phyloP scores from a whole-genome alignment of 2,888 invertebrate genomes.

The Busseola fusca region DNA sequence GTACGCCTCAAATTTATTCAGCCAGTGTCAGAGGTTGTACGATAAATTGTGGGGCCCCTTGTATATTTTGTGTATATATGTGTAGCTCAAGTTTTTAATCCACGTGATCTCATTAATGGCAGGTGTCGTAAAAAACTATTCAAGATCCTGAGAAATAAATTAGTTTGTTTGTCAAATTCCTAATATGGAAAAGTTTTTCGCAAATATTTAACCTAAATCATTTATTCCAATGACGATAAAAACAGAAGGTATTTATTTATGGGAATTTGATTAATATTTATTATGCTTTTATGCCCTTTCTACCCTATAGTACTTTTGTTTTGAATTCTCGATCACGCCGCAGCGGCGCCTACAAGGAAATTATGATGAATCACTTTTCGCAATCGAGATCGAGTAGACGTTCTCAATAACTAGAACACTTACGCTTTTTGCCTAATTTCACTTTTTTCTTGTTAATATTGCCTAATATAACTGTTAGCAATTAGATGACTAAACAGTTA shows the following conservation, averaged over 20 bases:
- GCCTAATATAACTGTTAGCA: slow-evolving; percentile 47
- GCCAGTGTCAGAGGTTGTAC: slow-evolving; percentile 34
- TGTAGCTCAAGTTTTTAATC: slow-evolving; percentile 20
- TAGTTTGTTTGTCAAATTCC: not conserved
- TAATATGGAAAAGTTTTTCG: not conserved
- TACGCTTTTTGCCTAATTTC: slow-evolving; percentile 79
- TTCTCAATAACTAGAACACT: slow-evolving; percentile 73
- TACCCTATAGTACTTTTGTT: slow-evolving; percentile 72
- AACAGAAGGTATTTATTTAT: slow-evolving; percentile 15
- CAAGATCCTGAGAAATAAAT: slow-evolving; percentile 6
- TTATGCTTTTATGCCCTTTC: slow-evolving; percentile 51
- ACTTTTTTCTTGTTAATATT: slow-evolving; percentile 67
- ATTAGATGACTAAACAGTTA: slow-evolving; percentile 36
- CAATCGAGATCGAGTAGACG: slow-evolving; percentile 78
- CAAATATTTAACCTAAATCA: not conserved
- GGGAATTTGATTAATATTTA: slow-evolving; percentile 32
- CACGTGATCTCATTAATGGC: slow-evolving; percentile 12
- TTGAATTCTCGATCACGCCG: slow-evolving; percentile 73
- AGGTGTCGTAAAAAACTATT: slow-evolving; percentile 5
- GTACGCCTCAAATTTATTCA: slow-evolving; percentile 44
- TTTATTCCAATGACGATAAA: slow-evolving; percentile 8
- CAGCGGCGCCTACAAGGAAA: slow-evolving; percentile 75
- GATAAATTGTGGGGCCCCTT: slow-evolving; percentile 25
- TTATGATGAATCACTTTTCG: slow-evolving; percentile 76
- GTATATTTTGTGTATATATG: not conserved